A percentile compares a stretch with the other conserved stretches of the same genome.
phyloP scores from a whole-genome alignment of 2,113 vertebrate species.

The Solea solea region DNA sequence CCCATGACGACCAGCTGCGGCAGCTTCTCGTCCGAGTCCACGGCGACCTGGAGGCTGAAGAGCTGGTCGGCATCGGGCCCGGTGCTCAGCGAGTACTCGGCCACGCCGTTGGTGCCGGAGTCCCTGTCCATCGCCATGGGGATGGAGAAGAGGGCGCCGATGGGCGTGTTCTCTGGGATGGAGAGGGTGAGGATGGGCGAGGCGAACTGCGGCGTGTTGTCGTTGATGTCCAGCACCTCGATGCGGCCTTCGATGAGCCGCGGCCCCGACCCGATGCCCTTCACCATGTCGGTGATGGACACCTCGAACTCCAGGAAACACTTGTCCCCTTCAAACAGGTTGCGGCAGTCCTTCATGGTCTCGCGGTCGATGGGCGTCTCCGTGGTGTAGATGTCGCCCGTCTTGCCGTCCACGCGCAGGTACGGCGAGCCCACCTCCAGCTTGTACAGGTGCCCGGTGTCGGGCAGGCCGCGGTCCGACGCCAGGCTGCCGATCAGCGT shows the following conservation, averaged over 20 bases:
- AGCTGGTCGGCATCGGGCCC: conserved; percentile 88
- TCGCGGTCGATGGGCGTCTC: conserved; percentile 94
- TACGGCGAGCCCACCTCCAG: conserved; percentile 92
- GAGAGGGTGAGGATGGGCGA: conserved; percentile 91
- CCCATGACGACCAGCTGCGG: conserved; percentile 96
- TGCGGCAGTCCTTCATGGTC: conserved; percentile 90
- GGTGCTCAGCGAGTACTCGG: conserved; percentile 89
- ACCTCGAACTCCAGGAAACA: conserved; percentile 97
- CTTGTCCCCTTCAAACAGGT: conserved; percentile 85
- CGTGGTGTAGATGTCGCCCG: conserved; percentile 96
- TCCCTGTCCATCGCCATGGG: conserved; percentile 91
- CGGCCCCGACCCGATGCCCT: conserved; percentile 85
- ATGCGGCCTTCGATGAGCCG: conserved; percentile 95
- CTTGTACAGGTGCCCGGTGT: conserved; percentile 94
- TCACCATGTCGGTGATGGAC: conserved; percentile 92
- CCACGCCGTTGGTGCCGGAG: conserved; percentile 88
- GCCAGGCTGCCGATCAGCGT: conserved; percentile 93
- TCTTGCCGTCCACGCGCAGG: conserved; percentile 94
- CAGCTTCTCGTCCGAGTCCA: conserved; percentile 91
- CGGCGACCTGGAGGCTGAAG: conserved; percentile 92
- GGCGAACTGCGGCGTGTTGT: conserved; percentile 97
- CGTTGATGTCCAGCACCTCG: conserved; percentile 94
- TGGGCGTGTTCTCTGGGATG: conserved; percentile 94
- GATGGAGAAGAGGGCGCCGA: conserved; percentile 90
- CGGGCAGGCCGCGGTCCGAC: conserved; percentile 90